These are phyloP conservation scores for Drosophila picticornis DNA, from an alignment of 2,888 invertebrate species.

Conservation along the genomic window DNA sequence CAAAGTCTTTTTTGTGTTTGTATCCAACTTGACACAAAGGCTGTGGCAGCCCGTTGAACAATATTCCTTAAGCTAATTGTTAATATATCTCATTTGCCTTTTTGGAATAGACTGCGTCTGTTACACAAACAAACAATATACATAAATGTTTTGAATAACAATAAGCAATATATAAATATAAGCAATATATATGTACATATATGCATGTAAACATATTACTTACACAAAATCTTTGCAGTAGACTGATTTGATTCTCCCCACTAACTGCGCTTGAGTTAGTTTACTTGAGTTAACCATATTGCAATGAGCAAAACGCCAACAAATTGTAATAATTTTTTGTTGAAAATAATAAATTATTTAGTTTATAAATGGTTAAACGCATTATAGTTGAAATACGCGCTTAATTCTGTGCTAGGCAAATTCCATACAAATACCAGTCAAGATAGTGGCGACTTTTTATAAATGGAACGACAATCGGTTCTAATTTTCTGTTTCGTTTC, in stretches of 20 bases:
- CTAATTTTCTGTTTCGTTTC: background rate
- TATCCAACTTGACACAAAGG: background rate
- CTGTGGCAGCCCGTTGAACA: background rate
- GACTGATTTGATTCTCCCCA: conserved; percentile 58
- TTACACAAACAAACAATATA: background rate
- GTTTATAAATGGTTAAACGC: background rate
- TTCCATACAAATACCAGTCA: background rate
- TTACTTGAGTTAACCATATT: background rate
- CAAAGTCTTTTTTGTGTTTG: background rate
- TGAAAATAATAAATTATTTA: background rate
- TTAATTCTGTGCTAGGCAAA: background rate
- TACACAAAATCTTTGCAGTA: conserved; percentile 68
- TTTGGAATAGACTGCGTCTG: background rate
- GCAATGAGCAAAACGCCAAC: background rate
- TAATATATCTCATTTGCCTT: too few relatives aligned
- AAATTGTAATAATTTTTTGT: background rate
- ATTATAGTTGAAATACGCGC: conserved; percentile 4
- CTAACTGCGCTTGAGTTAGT: conserved; percentile 10
- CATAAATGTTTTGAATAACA: background rate
- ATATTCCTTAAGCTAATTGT: background rate
- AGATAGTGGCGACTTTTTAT: background rate
- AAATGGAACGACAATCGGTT: background rate
- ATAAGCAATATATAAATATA: too few relatives aligned
- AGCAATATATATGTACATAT: too few relatives aligned
- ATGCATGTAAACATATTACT: conserved; percentile 13